A percentile compares a stretch with the other conserved stretches of the same genome.
Evolutionary conservation across 2,797 vertebrate species (phyloP).

Genomic region (Peromyscus melanophrys): DNA sequence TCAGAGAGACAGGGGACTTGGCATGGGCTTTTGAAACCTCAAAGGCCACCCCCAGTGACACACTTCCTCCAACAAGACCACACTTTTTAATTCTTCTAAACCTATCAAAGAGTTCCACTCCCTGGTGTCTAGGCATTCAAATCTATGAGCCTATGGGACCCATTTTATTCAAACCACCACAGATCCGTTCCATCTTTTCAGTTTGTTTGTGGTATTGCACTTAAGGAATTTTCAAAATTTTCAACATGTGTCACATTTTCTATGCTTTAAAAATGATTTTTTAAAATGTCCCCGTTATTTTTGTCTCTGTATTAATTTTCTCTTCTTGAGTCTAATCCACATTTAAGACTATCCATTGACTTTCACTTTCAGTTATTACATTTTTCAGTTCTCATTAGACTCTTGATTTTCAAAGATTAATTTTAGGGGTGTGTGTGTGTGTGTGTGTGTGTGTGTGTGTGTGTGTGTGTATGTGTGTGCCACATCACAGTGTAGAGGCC

Average conservation of each 20-base stretch:
- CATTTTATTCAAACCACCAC: background rate
- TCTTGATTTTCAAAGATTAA: background rate
- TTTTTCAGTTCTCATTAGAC: background rate
- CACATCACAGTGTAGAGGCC: background rate
- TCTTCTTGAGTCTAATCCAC: background rate
- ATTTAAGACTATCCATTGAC: background rate
- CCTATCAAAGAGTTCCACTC: background rate
- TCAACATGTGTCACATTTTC: background rate
- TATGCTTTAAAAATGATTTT: background rate
- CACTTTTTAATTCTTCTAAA: background rate
- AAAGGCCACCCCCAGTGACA: background rate
- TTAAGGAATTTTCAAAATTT: background rate
- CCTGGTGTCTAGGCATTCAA: background rate
- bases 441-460: background rate
- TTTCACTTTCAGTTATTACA: background rate
- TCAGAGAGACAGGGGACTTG: background rate
- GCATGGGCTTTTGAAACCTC: background rate
- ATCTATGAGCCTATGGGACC: background rate
- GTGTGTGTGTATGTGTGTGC: background rate
- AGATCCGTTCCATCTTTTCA: background rate
- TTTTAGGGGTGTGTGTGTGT: background rate
- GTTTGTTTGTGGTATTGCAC: background rate
- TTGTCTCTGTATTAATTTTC: background rate
- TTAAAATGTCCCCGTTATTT: background rate
- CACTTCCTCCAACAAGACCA: background rate